Conservation (phyloP, 2,888 invertebrate genomes). For the Mechanitis messenoides region DNA sequence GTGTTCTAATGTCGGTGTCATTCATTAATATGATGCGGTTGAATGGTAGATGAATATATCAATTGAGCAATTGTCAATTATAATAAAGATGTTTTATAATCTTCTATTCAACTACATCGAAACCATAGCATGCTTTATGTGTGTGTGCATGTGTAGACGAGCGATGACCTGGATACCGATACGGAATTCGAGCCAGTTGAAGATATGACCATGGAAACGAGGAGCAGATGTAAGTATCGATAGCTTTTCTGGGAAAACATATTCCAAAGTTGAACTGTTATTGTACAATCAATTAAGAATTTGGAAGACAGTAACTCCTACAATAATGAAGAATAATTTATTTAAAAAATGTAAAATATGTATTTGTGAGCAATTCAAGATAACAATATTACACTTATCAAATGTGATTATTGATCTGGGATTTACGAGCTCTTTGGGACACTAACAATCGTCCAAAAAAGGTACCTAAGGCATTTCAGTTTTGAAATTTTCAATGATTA, state of each 20-base stretch:
- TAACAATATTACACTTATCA: too few species aligned
- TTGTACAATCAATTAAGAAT: too few species aligned
- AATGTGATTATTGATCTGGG: too few species aligned
- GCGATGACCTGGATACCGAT: slow-evolving; percentile 81
- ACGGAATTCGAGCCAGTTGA: slow-evolving; percentile 83
- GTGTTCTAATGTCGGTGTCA: slow-evolving; percentile 10
- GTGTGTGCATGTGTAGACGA: slow-evolving; percentile 62
- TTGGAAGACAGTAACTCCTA: too few species aligned
- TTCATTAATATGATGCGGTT: slow-evolving; percentile 1
- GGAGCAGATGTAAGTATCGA: slow-evolving; percentile 78
- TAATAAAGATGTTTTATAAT: background rate
- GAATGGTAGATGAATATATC: background rate
- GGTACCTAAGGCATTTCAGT: too few species aligned
- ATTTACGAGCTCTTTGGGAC: too few species aligned
- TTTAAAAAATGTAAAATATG: too few species aligned
- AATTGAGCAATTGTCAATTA: background rate
- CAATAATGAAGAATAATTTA: too few species aligned
- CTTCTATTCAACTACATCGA: slow-evolving; percentile 13
- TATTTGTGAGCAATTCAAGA: too few species aligned
- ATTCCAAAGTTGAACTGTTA: too few species aligned
- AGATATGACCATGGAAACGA: slow-evolving; percentile 81
- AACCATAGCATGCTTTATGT: slow-evolving; percentile 18
- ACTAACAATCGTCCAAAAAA: too few species aligned
- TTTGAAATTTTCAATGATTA: too few species aligned
- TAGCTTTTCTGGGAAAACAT: background rate